phyloP scores from a whole-genome alignment of 23 tunicate genomes.

The Oikopleura albicans region DNA sequence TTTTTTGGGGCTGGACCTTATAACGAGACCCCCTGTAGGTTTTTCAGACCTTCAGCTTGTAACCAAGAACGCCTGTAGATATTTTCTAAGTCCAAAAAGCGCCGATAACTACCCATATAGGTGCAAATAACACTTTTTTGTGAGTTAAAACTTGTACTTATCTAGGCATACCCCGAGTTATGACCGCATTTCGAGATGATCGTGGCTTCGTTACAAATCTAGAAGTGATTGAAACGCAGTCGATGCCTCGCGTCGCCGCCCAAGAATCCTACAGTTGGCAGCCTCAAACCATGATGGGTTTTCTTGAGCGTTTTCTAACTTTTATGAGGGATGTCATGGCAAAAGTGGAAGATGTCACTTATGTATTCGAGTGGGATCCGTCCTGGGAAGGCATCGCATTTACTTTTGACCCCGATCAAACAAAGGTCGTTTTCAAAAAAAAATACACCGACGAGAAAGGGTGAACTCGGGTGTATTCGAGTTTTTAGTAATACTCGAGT shows the following conservation, averaged over 20 bases:
- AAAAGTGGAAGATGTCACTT: background rate
- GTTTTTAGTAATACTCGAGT: no score
- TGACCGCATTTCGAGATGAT: background rate
- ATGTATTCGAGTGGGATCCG: background rate
- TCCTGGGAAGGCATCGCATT: background rate
- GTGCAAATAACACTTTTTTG: no score
- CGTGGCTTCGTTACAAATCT: background rate
- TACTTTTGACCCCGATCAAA: background rate
- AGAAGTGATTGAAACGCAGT: background rate
- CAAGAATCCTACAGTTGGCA: background rate
- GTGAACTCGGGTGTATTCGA: no score
- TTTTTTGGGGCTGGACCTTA: no score
- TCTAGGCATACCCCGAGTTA: background rate
- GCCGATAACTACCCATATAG: no score
- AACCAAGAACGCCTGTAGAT: no score
- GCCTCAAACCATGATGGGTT: background rate
- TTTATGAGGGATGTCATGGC: background rate
- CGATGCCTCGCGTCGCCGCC: background rate
- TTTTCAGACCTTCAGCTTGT: no score
- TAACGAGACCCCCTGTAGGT: no score
- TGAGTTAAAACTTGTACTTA: no score
- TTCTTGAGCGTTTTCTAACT: background rate
- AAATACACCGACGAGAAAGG: no score
- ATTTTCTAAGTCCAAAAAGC: no score
- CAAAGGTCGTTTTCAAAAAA: no score